Evolutionary conservation across 2,797 vertebrate species (phyloP), one percentile per base, ranked within the genome.

Genomic region (Percopsis omiscomaycus): DNA sequence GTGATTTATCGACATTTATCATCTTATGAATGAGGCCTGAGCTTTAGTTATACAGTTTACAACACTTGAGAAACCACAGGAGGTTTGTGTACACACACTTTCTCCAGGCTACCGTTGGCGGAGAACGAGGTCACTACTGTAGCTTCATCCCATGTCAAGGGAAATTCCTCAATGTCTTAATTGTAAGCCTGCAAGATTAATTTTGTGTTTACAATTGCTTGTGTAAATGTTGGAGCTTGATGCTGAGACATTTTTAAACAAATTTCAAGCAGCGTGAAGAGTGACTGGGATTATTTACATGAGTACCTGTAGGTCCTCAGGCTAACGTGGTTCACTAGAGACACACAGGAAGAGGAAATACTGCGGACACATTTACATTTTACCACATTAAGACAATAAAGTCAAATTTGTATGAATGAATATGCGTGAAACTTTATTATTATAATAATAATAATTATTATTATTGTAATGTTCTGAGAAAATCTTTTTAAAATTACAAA

Each of bases 1-100:
- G 66, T 92, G 92, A 92, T 92, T 91, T 92, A 92, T 93, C 74
- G 89, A 91, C 88, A 87, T 89, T 91, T 92, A 92, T 92, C 90
- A 90, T 82, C 81, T 88, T 91, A 92, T 92, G 89, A 91, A 93
- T 91, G 89, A 92, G 82, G 75, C 79, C 78, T 90, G 88, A 92
- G 89, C 89, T 90, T 91, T 89, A 90, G 87, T 91, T 90, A 92
- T 90, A 93, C 91, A 92, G 89, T 92, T 92, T 91, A 90, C 89
- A 90, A 85, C 89, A 89, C 92, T 88, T 87, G 87, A 90, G 88
- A 87, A 89, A 90, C 91, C 88, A 84, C 83, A 84, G 83, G 84
- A 85, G 83, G 77, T 87, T 87, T 84, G 68, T 88, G 81, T 89
- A 89, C 85, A 90, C 86, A 86, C 79, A 77, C 79, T 70, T 77